Base-by-base conservation (phyloP, 35 echinoderm and acorn worm species). In the Ptychodera flava region DNA sequence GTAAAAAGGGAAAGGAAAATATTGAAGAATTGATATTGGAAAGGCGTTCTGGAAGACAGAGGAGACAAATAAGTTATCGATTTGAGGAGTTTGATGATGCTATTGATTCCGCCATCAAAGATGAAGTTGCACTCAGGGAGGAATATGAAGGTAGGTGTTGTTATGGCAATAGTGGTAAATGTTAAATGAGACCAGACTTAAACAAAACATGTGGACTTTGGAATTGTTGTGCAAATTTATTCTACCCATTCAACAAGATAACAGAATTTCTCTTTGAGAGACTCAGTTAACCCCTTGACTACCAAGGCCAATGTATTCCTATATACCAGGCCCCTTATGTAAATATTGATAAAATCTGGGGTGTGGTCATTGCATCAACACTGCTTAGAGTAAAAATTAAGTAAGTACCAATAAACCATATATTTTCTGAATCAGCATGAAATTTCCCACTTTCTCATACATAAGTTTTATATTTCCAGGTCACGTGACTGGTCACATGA, bases 71-170 rank as follows among this genome's bases (percentile, higher is more conserved):
- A 52, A 93, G 85, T 84, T 97, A 97, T 52, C 94, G 90, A 78
- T 97, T 97, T 91, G 93, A 97, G 36, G 95, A 97, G 37, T 97
- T 97, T 92, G 95, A 97, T 79, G 29, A 90, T 16, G 92, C 95
- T 31, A 97, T 97, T 35, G 90, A 94, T 33, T 90, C 95, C 14
- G 95, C 95, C 32, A 97, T 97, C 35, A 30, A 87, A 31, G 95
- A 97, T 1, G 95, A 97, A 38, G 92, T 97, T 1, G 92, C 6
- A 64, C 6, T 12, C 6, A 64, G 90, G 78, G 92, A 97, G 78
- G 89, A 97, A 30, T 87, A 90, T 30, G 93, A 92, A 97, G 90
- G 95, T 97, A 16, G 90, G 80, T 28, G 31, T 76, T 33, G 31
- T 27, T 32, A 76, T 31, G 29, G 29, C 15, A 78, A 31, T 34